Evolutionary conservation across 2,113 vertebrate species (phyloP), one percentile per base, ranked within the genome.

Genomic region (Plestiodon gilberti): DNA sequence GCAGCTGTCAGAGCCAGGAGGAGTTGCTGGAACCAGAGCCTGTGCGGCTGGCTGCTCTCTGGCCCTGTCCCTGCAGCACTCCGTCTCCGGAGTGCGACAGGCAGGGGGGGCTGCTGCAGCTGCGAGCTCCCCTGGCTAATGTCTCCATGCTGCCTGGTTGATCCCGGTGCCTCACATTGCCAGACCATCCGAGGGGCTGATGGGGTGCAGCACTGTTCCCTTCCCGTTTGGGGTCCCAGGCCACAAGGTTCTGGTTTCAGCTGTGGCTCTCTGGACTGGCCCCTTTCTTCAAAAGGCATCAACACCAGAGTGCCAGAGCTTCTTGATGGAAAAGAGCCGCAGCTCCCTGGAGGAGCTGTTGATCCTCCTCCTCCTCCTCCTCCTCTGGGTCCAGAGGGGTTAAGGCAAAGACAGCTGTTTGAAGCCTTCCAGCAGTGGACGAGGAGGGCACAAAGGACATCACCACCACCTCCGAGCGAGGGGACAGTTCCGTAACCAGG

Each of bases 391-490:
- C 79, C 30, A 10, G 18, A 30, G 25, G 38, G 59, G 25, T 18
- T 40, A 40, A 80, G 4, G 5, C 8, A 30, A 5, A n/a, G 62
- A 23, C 38, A 40, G 10, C 25, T 2, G 35, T 30, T 28, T 38
- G 62, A 80, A 61, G 33, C 2, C 28, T 13, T 18, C 59, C 35
- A 9, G 13, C 28, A 38, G 4, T 3, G 7, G 22, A n/a, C n/a
- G n/a, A 17, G 0, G 5, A 3, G 35, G 22, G 59, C 59, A 0
- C 2, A 1, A 2, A 38, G 25, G 35, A 30, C 1, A 23, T 35
- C 6, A 22, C 78, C 23, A 62, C 78, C 23, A 62, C 14, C n/a
- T n/a, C n/a, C n/a, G n/a, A n/a, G n/a, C 4, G 22, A n/a, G 28
- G 79, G 62, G 1, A 6, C 43, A 25, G 23, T 9, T 2, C 55